Conservation (phyloP, 2,888 invertebrate species). For the Petrolisthes manimaculis region DNA sequence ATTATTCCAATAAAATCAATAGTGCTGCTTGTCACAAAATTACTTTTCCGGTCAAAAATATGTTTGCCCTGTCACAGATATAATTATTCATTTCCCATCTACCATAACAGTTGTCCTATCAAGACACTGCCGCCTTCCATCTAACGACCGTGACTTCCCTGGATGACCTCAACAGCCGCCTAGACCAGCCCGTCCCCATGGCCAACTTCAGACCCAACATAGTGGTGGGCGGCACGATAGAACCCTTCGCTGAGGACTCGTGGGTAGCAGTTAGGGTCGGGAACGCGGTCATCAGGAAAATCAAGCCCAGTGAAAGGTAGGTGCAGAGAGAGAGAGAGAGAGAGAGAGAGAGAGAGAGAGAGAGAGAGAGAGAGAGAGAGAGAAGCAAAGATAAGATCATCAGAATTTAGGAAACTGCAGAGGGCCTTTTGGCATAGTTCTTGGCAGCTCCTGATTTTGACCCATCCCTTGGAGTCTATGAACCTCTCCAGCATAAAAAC, state of each 20-base stretch:
- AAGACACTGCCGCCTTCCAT: conserved; percentile 42
- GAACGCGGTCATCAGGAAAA: conserved; percentile 33
- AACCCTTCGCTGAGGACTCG: conserved; percentile 45
- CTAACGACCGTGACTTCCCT: conserved; percentile 26
- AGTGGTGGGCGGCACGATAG: conserved; percentile 32
- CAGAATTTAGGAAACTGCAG: too few species aligned
- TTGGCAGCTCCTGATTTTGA: too few species aligned
- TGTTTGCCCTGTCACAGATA: not conserved
- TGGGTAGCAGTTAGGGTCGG: conserved; percentile 57
- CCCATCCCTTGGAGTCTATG: too few species aligned
- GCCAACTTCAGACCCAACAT: conserved; percentile 45
- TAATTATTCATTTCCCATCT: not conserved
- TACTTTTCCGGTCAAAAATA: not conserved
- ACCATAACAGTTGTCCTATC: conserved; percentile 17
- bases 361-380: too few species aligned
- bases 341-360: too few species aligned
- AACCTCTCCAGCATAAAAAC: too few species aligned
- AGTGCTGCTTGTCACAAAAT: too few species aligned
- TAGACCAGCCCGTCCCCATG: conserved; percentile 33
- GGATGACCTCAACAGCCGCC: conserved; percentile 47
- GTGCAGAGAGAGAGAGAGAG: not conserved
- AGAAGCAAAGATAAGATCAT: too few species aligned
- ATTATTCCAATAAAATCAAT: too few species aligned
- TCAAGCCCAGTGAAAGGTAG: conserved; percentile 58
- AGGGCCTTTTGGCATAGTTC: too few species aligned